Evolutionary conservation across 2,888 invertebrate genomes (phyloP), one percentile per base, ranked within the genome.

Genomic region (Callyntrura guangdongensis): DNA sequence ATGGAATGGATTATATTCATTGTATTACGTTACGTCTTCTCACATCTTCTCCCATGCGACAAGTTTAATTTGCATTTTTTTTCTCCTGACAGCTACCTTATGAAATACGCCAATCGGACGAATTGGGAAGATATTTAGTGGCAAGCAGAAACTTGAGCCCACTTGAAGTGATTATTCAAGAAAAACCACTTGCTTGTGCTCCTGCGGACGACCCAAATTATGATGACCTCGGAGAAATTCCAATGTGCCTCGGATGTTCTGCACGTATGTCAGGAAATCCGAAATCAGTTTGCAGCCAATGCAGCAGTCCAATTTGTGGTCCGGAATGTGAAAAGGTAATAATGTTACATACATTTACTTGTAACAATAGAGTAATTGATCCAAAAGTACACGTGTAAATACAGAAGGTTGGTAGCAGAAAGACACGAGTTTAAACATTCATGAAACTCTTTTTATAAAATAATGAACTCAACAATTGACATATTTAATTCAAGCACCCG

Each of bases 161-260:
- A 9, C 47, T 91, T 27, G 92, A 92, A 87, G 82, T 92, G 17
- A 86, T 93, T 25, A 89, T 93, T n/a, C 72, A 88, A 83, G 93
- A 92, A 81, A 74, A 22, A n/a, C 93, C 93, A 14, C 69, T 92
- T 36, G 89, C 89, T 11, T 91, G 91, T 90, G 90, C 89, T 12
- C 92, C 93, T 12, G 93, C 93, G 27, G 93, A 93, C 53, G 91
- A 92, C 53, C 86, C 92, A 17, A 79, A 87, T 81, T 87, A 88
- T 53, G 91, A 93, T 47, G 84, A 86, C 9, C 56, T 88, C 0
- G 91, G 90, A 8, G 89, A 86, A 47, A 91, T 91, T 77, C 91
- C 91, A 59, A 93, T 92, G 91, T 93, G 93, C 53, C 89, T 93
- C 6, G 92, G 93, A 2, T 93, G 93, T 45, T 93, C 83, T 81